Conservation (phyloP, 2,797 vertebrate species). For the Muscicapa comitata region DNA sequence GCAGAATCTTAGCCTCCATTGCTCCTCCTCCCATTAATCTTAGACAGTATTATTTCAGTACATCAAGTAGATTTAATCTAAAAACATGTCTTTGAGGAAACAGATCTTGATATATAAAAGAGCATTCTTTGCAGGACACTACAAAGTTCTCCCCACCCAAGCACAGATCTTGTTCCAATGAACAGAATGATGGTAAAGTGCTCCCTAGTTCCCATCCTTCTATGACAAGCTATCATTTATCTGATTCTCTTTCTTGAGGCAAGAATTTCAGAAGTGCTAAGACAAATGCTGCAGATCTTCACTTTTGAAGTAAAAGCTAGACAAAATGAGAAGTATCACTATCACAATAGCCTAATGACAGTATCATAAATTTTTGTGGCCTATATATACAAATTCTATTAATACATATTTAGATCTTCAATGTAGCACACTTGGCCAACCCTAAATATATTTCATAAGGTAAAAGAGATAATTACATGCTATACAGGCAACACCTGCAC, state of each 20-base stretch:
- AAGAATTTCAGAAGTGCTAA: background rate
- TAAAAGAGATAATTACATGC: background rate
- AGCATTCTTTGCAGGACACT: background rate
- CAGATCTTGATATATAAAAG: background rate
- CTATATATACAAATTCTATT: background rate
- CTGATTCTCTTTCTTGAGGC: background rate
- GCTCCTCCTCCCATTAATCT: background rate
- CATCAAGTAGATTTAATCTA: background rate
- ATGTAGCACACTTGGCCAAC: background rate
- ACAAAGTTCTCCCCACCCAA: background rate
- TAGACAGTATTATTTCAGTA: background rate
- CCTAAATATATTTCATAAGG: background rate
- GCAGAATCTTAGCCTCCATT: background rate
- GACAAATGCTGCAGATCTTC: background rate
- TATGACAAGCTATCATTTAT: background rate
- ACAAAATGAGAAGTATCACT: background rate
- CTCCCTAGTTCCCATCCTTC: background rate
- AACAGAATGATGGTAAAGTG: accelerated
- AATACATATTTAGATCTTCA: background rate
- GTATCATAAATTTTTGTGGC: background rate
- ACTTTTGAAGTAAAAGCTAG: background rate
- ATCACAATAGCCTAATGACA: background rate
- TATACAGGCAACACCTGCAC: background rate
- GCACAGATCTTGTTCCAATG: background rate
- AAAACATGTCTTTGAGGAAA: background rate